Evolutionary conservation across 2,113 vertebrate species (phyloP), one percentile per base, ranked within the genome.

Genomic region (Cepphus grylle): DNA sequence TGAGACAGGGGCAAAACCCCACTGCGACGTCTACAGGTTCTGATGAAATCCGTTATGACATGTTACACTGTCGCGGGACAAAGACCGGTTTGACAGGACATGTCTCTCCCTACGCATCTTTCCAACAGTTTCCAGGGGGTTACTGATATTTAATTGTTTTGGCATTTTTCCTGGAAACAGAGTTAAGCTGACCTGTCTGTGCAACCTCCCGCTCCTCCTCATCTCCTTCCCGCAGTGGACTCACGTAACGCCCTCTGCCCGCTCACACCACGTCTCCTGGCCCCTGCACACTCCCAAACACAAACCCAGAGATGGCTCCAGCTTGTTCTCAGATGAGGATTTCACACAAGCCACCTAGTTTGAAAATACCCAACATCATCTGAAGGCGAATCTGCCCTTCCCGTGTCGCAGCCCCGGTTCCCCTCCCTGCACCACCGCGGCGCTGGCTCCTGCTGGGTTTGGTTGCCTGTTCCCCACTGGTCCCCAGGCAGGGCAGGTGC

Each of bases 341-440:
- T 67, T 9, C 58, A 32, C 38, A 32, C 5, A 61, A 22, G 11
- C 29, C n/a, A 30, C 23, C 30, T 6, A 12, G 19, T 5, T 0
- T 26, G 22, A 11, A 14, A 36, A 12, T 2, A 14, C 16, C 21
- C 21, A 40, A 0, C 52, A 15, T 14, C n/a, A 43, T 0, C 4
- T 2, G 2, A 34, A 18, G 0, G 5, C 10, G 1, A 26, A 1
- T 20, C 4, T 38, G 53, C 49, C 67, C 38, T 29, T 45, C 6
- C 47, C 30, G 1, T 4, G 25, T 15, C 4, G 0, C 80, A 49
- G 20, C 58, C 66, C 3, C 0, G 2, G 15, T 20, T 42, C 50
- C 76, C 61, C 36, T 3, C 65, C 53, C 65, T 2, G 21, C 9
- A 7, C 8, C 43, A 32, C 6, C 0, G 0, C 0, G 0, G 13